Conservation (phyloP, 2,113 vertebrate species). For the Xenopus borealis region DNA sequence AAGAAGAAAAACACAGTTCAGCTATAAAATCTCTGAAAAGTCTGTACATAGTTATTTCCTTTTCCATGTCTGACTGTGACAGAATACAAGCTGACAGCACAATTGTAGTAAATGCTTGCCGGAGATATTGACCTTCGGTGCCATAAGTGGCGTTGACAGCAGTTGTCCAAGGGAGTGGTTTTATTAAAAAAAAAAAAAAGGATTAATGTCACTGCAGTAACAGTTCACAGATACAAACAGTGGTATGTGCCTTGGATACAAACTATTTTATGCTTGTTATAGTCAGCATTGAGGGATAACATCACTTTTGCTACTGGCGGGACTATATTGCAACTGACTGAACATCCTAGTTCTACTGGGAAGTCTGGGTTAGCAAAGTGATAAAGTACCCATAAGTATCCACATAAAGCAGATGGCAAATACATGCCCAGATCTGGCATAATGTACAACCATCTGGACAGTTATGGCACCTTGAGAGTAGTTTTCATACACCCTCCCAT, state of each 20-base stretch:
- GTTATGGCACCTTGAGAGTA: no score
- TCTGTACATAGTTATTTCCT: slow-evolving; percentile 8
- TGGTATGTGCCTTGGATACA: slow-evolving; percentile 12
- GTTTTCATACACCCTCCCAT: no score
- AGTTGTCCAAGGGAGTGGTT: slow-evolving; percentile 30
- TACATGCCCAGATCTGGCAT: no score
- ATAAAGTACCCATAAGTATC: no score
- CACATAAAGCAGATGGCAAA: no score
- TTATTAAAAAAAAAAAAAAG: slow-evolving; percentile 9
- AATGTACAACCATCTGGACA: no score
- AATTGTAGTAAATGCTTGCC: slow-evolving; percentile 33
- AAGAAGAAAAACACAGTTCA: not conserved
- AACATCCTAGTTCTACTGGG: no score
- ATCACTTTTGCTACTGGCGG: not conserved
- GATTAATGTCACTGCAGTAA: slow-evolving; percentile 50
- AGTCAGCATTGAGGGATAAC: not conserved
- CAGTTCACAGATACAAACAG: not conserved
- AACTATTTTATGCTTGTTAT: not conserved
- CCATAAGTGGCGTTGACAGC: slow-evolving; percentile 39
- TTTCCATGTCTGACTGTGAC: not conserved
- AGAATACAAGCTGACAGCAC: slow-evolving; percentile 29
- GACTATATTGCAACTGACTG: no score
- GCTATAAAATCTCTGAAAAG: not conserved
- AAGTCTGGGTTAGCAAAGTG: no score
- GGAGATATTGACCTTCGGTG: not conserved